Conservation (phyloP, 2,888 invertebrate species). For the Luperina nickerlii region DNA sequence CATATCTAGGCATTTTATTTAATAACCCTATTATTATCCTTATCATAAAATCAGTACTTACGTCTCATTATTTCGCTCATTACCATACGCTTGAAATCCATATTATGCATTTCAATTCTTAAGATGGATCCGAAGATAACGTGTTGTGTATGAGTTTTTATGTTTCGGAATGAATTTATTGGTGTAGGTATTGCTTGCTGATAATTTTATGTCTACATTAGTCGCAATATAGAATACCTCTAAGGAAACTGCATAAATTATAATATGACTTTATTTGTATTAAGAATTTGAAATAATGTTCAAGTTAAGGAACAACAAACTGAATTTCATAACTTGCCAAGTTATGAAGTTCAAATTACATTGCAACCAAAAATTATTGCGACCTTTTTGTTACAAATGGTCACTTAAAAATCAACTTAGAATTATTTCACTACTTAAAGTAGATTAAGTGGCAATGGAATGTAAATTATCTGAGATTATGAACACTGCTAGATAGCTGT, state of each 20-base stretch:
- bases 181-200: neutral
- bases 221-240: neutral
- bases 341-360: neutral
- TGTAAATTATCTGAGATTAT: no score
- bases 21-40: conserved; percentile 3
- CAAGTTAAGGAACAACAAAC: neutral
- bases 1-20: neutral
- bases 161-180: conserved; percentile 34
- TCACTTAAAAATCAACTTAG: no score
- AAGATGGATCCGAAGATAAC: conserved; percentile 8
- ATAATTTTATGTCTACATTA: neutral
- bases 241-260: neutral
- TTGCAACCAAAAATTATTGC: no score
- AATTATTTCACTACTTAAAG: no score
- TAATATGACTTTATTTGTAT: neutral
- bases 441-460: no score
- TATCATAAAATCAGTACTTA: conserved; percentile 14
- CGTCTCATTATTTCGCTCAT: conserved; percentile 8
- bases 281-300: neutral
- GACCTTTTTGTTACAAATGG: no score
- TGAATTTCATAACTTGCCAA: no score
- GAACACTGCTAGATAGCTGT: no score
- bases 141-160: neutral
- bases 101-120: conserved; percentile 18
- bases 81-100: neutral